Base-by-base conservation (phyloP, 2,888 invertebrate species). In the Acheta domesticus region DNA sequence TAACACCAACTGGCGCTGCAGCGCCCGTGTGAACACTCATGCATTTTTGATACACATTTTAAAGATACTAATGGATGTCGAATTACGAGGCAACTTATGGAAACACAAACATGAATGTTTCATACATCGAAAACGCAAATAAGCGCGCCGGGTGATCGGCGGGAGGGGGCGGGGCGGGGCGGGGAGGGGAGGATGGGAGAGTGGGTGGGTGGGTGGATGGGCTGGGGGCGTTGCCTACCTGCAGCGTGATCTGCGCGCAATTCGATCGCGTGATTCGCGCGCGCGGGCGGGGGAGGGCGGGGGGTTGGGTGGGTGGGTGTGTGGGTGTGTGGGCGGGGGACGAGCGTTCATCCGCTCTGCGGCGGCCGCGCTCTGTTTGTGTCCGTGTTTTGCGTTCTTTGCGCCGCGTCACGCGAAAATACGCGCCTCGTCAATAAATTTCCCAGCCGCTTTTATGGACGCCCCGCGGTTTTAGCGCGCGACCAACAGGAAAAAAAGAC, bases 11-110 rank as follows among this genome's bases (percentile, higher is more conserved):
- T 62, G 62, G 16, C 62, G n/a, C 62, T n/a, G 62, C 62, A 62
- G 16, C 62, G 62, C 62, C 62, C 16, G 62, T 62, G 62, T 62
- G 62, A 62, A 62, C 62, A 62, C 62, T 62, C 62, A 62, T 62
- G 62, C 62, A 62, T 62, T 62, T 62, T 62, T 62, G 62, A 62
- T 62, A 16, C 62, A 62, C 62, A 62, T 62, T 62, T 62, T 62
- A 62, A 62, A 62, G 62, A 62, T 62, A 62, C 62, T 62, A 62
- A 62, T 62, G 62, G 62, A 62, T 62, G 62, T 62, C 62, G 62
- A 62, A 62, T 62, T 62, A 62, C 62, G 62, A 62, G 62, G 62
- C 62, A 62, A 62, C 62, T 62, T 62, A 62, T 62, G 62, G 62
- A 62, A 62, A 62, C 62, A 62, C 62, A 62, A 62, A 62, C 62